A percentile compares a stretch with the other conserved stretches of the same genome.
phyloP scores from a whole-genome alignment of 2,797 vertebrate species.

The Galagoides demidoff region DNA sequence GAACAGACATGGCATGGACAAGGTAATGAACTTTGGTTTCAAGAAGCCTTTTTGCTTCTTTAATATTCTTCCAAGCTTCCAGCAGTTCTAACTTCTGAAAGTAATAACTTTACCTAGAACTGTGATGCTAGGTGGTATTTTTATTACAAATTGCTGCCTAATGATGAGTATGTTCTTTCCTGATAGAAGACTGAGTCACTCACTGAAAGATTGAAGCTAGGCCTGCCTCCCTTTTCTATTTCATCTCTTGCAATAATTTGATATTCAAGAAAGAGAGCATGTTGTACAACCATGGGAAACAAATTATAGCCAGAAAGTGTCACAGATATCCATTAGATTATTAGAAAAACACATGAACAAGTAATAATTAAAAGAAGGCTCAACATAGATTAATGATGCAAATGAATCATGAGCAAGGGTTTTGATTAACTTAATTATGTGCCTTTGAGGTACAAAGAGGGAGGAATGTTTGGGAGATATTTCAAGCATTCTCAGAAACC shows the following conservation, averaged over 20 bases:
- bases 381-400: background rate
- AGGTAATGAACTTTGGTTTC: constrained; percentile 22
- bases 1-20: background rate
- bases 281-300: background rate
- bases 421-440: background rate
- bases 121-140: background rate
- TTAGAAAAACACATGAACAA: constrained; percentile 17
- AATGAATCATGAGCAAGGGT: background rate
- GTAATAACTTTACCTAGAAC: background rate
- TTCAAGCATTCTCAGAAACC: background rate
- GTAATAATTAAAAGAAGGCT: background rate
- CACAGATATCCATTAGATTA: background rate
- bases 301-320: background rate
- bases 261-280: background rate
- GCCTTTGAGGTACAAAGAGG: background rate
- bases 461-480: background rate
- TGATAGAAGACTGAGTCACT: background rate
- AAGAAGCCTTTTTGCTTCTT: background rate
- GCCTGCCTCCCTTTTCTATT: background rate
- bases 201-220: background rate
- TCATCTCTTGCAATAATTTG: background rate
- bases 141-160: constrained; percentile 13
- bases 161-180: background rate
- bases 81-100: background rate
- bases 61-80: background rate